Percentiles rank a stretch among this genome's conserved stretches.
phyloP scores from a whole-genome alignment of 2,888 invertebrate species.

The Zygogramma bicolorata region DNA sequence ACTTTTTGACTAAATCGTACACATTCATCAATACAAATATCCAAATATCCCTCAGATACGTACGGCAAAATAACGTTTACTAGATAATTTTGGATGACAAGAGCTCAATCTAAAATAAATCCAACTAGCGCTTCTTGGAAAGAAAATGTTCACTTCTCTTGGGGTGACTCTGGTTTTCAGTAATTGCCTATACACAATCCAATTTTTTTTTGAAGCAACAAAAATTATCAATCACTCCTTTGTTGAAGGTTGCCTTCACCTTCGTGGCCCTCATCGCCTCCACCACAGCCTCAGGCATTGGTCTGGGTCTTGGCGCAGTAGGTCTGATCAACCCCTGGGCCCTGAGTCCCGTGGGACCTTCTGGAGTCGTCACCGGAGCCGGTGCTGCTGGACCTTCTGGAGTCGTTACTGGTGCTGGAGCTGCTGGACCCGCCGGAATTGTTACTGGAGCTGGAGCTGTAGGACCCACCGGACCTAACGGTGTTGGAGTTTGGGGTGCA shows the following conservation, averaged over 20 bases:
- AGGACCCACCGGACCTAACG: slow-evolving; percentile 40
- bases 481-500: neutral
- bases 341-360: slow-evolving; percentile 34
- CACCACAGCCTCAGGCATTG: slow-evolving; percentile 23
- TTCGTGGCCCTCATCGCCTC: slow-evolving; percentile 23
- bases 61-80: neutral
- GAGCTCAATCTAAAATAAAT: too few species aligned
- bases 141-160: too few species aligned
- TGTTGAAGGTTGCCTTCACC: slow-evolving; percentile 5
- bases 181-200: neutral
- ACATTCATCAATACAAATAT: neutral
- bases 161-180: too few species aligned
- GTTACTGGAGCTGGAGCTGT: slow-evolving; percentile 41
- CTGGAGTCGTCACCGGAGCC: slow-evolving; percentile 45
- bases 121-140: too few species aligned
- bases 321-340: slow-evolving; percentile 31
- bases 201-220: slow-evolving; percentile 4
- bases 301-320: slow-evolving; percentile 16
- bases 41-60: neutral
- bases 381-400: slow-evolving; percentile 45
- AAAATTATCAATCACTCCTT: too few species aligned
- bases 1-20: too few species aligned
- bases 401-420: slow-evolving; percentile 43
- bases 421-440: slow-evolving; percentile 39
- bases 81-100: too few species aligned